These are phyloP conservation scores for Eretmocerus hayati DNA, from an alignment of 2,888 invertebrate genomes.

Conservation along the genomic window DNA sequence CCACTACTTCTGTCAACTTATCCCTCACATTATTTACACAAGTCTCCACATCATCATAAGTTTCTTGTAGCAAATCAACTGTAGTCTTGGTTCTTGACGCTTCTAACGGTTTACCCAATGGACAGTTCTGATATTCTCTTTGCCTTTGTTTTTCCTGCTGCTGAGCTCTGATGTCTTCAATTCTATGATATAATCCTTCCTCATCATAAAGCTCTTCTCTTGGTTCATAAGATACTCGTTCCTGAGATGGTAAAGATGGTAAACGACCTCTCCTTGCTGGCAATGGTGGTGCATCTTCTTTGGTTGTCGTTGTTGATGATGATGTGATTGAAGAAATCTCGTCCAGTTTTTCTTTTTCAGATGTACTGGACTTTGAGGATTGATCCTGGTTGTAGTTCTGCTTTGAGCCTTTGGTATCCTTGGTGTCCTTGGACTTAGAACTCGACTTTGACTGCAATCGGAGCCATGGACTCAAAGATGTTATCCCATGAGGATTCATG, in stretches of 20 bases:
- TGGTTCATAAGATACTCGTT: slow-evolving; percentile 19
- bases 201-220: slow-evolving; percentile 34
- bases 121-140: slow-evolving; percentile 24
- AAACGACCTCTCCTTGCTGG: slow-evolving; percentile 12
- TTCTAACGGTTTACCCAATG: not conserved
- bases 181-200: slow-evolving; percentile 39
- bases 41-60: slow-evolving; percentile 30
- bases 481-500: too few relatives aligned
- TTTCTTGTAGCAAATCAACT: slow-evolving; percentile 17
- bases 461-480: too few relatives aligned
- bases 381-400: too few relatives aligned
- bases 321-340: not conserved
- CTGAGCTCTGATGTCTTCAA: slow-evolving; percentile 36
- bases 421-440: too few relatives aligned
- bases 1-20: not conserved
- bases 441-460: too few relatives aligned
- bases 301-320: not conserved
- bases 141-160: too few relatives aligned
- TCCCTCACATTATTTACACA: not conserved
- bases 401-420: too few relatives aligned
- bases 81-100: not conserved
- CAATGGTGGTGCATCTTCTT: slow-evolving; percentile 17
- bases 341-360: slow-evolving; percentile 7
- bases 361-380: too few relatives aligned
- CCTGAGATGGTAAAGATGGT: slow-evolving; percentile 16